Conservation (phyloP, 2,888 invertebrate species). For the Acleris cristana region DNA sequence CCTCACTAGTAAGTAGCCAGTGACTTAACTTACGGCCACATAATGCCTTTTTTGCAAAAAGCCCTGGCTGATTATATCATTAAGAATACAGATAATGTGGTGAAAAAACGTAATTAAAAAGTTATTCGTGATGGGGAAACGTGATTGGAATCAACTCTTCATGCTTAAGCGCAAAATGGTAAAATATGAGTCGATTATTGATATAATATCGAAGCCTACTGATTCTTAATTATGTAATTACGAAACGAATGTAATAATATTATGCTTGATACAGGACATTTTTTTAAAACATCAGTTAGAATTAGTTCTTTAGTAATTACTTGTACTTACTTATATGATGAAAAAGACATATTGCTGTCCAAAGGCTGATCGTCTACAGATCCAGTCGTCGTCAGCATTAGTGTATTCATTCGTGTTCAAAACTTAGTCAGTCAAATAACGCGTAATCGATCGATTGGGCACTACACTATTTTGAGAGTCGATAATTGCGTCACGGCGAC, state of each 20-base stretch:
- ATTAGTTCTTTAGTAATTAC: not conserved
- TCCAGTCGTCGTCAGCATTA: constrained; percentile 78
- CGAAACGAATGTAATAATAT: not conserved
- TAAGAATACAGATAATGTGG: constrained; percentile 42
- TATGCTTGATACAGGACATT: not conserved
- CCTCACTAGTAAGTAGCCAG: constrained; percentile 48
- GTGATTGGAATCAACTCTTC: constrained; percentile 26
- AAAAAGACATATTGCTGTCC: constrained; percentile 77
- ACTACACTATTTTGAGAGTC: constrained; percentile 67
- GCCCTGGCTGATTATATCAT: constrained; percentile 62
- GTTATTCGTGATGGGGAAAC: constrained; percentile 31
- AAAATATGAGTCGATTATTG: constrained; percentile 24
- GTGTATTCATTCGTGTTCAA: constrained; percentile 73
- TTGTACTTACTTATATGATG: constrained; percentile 75
- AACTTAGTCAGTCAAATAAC: constrained; percentile 44
- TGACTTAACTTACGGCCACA: constrained; percentile 58
- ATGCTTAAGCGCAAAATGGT: constrained; percentile 19
- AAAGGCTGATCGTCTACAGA: constrained; percentile 74
- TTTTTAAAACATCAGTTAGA: not conserved
- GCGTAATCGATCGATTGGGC: constrained; percentile 49
- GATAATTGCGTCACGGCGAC: constrained; percentile 63
- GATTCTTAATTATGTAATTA: not conserved
- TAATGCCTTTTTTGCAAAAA: constrained; percentile 61
- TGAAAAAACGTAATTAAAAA: constrained; percentile 37
- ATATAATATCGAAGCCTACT: constrained; percentile 3